Evolutionary conservation across 1,140 invertebrate genomes (phyloP), one percentile per base, ranked within the genome.

Genomic region (Dryas iulia): DNA sequence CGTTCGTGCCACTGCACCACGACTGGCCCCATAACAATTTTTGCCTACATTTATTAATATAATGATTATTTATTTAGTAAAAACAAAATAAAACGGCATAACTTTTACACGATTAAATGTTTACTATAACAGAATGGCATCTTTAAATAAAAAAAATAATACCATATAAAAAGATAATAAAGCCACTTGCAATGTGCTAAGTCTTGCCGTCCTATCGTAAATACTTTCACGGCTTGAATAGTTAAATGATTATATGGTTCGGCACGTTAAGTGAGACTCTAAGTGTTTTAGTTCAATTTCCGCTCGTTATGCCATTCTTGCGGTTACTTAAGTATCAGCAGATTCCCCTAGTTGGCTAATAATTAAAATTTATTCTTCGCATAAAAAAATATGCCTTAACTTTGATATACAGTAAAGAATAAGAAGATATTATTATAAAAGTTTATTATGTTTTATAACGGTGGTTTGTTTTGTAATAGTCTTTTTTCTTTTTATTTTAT

Each of bases 221-320:
- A 47, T 47, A 47, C 39, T 47, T 47, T 47, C 39, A 47, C 39
- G 7, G 39, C 39, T 10, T 10, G 35, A 47, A 47, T 47, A 47
- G 14, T 21, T 47, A 47, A 47, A 47, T 47, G 14, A 47, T 47
- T 47, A 47, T 47, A 47, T 21, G 39, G 18, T 47, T 47, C 39
- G 18, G 39, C 10, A 21, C 18, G 39, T 47, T 47, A 21, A 47
- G 7, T 47, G 39, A 18, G 14, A 47, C 39, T 21, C 14, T 21
- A 47, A 47, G 39, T 47, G 39, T 47, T 47, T 47, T 47, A 47
- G 39, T 47, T 47, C 39, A 47, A 47, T 47, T 47, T 47, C 39
- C 39, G 39, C 18, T 47, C 39, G 39, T 47, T 47, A 47, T 18
- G 39, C 39, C 39, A 47, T 47, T 21, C 39, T 47, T 47, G 39